Conservation (phyloP, 2,113 vertebrate species). For the Myotis yumanensis region DNA sequence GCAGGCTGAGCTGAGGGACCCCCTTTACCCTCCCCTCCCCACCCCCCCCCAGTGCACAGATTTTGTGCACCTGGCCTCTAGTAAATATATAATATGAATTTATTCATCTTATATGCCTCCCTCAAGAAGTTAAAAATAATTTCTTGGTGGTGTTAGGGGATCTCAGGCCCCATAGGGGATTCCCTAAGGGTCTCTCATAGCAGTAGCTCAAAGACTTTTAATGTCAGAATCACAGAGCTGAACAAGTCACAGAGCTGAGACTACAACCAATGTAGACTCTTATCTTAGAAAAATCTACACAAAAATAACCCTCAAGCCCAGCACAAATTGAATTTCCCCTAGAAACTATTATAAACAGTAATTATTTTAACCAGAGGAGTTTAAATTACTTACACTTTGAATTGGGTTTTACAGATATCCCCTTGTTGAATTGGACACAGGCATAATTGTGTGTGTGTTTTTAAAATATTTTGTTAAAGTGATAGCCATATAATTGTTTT, state of each 20-base stretch:
- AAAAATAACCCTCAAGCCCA: not conserved
- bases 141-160: not conserved
- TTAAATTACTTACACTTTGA: constrained; percentile 19
- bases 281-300: not conserved
- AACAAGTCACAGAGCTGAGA: not conserved
- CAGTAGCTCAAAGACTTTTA: not conserved
- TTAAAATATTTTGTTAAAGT: not conserved
- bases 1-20: no score
- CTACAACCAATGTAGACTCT: not conserved
- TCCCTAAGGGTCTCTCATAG: not conserved
- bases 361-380: constrained; percentile 14
- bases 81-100: not conserved
- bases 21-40: no score
- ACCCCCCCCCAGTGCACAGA: no score
- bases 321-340: not conserved
- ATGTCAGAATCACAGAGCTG: not conserved
- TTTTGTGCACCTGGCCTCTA: no score
- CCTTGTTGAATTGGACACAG: not conserved
- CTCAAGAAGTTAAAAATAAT: not conserved
- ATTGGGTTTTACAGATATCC: not conserved
- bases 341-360: not conserved
- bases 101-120: not conserved
- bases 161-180: not conserved
- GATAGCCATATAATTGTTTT: not conserved
- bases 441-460: not conserved